These are phyloP conservation scores for Uropsilus gracilis DNA, from an alignment of 2,113 vertebrate genomes.

Conservation along the genomic window DNA sequence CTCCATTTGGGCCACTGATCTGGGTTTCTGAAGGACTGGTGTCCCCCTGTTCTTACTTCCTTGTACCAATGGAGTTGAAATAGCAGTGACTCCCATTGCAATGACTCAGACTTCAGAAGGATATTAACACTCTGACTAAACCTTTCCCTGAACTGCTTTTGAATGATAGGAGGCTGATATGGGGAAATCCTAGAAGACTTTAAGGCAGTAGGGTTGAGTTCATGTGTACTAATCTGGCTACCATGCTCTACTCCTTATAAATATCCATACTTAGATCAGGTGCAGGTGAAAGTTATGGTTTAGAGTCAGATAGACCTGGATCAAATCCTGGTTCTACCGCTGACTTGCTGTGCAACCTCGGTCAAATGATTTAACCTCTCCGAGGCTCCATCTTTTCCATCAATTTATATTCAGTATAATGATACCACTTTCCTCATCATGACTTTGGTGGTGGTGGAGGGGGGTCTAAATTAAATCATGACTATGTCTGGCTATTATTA, in stretches of 20 bases:
- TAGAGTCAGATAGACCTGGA: neutral
- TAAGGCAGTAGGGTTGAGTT: neutral
- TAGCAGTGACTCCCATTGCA: no score
- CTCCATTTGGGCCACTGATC: neutral
- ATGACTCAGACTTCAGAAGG: neutral
- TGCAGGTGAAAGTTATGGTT: neutral
- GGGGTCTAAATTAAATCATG: neutral
- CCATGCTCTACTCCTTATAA: neutral
- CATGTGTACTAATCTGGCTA: no score
- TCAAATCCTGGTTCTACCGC: no score
- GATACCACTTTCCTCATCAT: neutral
- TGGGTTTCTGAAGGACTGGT: neutral
- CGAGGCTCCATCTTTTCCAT: neutral
- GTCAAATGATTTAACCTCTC: neutral
- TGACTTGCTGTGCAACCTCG: neutral
- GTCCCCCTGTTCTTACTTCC: neutral
- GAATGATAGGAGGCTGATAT: neutral
- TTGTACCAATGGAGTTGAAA: neutral
- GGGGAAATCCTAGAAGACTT: neutral
- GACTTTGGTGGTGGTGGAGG: no score
- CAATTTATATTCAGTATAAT: no score
- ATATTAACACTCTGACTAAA: accelerated
- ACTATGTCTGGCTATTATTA: neutral
- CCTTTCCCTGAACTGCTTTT: neutral
- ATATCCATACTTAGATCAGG: neutral